These are phyloP conservation scores for Poecile montanus DNA, from an alignment of 2,797 vertebrate species.

Conservation along the genomic window DNA sequence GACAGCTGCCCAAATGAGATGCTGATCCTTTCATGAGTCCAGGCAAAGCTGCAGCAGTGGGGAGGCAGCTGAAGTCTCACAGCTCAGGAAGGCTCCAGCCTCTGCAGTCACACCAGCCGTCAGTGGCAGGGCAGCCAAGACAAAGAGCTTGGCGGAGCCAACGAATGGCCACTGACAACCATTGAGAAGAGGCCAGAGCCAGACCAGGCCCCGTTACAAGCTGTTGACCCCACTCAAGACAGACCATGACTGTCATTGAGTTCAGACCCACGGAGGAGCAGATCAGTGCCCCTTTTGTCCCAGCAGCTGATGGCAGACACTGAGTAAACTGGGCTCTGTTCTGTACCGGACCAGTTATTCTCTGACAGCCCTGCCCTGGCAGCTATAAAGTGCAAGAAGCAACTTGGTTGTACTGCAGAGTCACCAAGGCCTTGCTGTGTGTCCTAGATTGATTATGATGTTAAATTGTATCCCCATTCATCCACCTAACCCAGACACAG, in stretches of 20 bases:
- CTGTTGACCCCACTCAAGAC: no score
- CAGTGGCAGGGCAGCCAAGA: neutral
- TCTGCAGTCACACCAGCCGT: neutral
- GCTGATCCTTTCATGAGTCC: neutral
- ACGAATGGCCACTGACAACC: neutral
- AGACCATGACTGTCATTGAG: neutral
- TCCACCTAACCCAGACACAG: no score
- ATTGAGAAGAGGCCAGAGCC: neutral
- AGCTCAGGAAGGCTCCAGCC: neutral
- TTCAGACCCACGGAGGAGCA: neutral
- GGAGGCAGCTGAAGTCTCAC: neutral
- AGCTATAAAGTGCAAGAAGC: neutral
- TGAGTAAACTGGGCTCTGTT: no score
- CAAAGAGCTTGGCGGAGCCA: neutral
- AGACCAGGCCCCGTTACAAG: rapidly evolving
- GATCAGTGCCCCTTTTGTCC: neutral
- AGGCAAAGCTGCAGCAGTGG: rapidly evolving
- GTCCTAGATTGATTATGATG: no score
- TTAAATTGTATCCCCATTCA: no score
- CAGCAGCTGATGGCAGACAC: neutral
- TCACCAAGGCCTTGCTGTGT: neutral
- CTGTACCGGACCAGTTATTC: rapidly evolving
- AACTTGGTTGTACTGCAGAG: neutral
- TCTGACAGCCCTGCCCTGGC: no score
- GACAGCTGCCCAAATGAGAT: neutral